Conservation (phyloP, 2,113 vertebrate genomes). For the Nematolebias whitei region DNA sequence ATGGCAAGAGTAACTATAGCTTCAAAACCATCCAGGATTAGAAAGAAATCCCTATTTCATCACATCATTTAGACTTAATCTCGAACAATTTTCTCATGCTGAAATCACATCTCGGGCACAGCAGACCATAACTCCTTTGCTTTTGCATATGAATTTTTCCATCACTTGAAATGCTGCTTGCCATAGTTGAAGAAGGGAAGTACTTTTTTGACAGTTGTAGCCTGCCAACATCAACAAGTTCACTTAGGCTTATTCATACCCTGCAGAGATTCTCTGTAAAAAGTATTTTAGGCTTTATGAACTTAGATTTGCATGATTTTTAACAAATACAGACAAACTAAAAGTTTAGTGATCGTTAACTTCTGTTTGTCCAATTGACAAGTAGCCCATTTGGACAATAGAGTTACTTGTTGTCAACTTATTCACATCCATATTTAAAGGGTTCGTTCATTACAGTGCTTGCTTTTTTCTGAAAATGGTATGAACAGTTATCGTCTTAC, state of each 20-base stretch:
- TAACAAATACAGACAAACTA: slow-evolving; percentile 9
- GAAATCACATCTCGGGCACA: slow-evolving; percentile 11
- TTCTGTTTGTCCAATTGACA: neutral
- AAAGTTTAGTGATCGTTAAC: slow-evolving; percentile 1
- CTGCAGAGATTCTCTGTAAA: slow-evolving; percentile 21
- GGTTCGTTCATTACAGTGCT: no score
- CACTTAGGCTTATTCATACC: slow-evolving; percentile 31
- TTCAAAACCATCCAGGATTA: slow-evolving; percentile 19
- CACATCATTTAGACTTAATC: slow-evolving; percentile 42
- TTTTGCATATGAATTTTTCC: slow-evolving; percentile 41
- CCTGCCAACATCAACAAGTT: slow-evolving; percentile 54
- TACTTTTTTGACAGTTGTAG: slow-evolving; percentile 44
- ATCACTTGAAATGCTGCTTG: slow-evolving; percentile 54
- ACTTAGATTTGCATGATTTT: slow-evolving; percentile 28
- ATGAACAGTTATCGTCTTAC: no score
- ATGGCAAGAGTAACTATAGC: neutral
- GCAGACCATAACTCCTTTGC: slow-evolving; percentile 38
- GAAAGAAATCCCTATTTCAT: slow-evolving; percentile 18
- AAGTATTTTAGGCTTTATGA: slow-evolving; percentile 19
- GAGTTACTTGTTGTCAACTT: neutral
- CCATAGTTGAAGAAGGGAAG: slow-evolving; percentile 32
- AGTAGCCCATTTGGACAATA: neutral
- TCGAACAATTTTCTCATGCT: slow-evolving; percentile 35
- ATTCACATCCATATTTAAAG: neutral
- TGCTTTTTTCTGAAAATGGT: no score